Base-by-base conservation (phyloP, 2,888 invertebrate species). In the Embidobia sp. region DNA sequence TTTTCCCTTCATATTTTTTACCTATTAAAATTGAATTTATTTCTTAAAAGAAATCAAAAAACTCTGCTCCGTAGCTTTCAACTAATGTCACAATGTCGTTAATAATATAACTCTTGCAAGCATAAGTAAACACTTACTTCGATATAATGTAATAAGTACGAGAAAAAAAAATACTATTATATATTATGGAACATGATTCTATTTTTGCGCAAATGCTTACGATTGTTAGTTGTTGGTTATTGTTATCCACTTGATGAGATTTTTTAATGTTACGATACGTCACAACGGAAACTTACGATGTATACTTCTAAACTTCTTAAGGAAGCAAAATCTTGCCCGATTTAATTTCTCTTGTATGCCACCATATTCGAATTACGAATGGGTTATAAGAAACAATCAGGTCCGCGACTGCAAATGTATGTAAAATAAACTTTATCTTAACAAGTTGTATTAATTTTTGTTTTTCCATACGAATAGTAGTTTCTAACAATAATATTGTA, bases 171-270 rank as follows among this genome's bases (percentile, higher is more conserved):
- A 49, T 69, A 64, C 51, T 70, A 64, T 64, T 66, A 66, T 59
- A 59, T 70, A 77, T 72, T 46, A 61, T 61, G 49, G 31, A 72
- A 59, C 42, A 77, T 77, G 77, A 77, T 72, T 77, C 85, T 88
- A 87, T 87, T 87, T 88, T 87, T 85, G 87, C 85, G 88, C 86
- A 86, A 88, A 86, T 87, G 86, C 84, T 82, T 84, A 86, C 82
- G 87, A 83, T 87, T 87, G 88, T 88, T 88, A 87, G 87, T 87
- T 88, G 88, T 88, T 88, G 87, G 86, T 87, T 87, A 87, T 88
- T 88, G 88, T 88, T 88, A 87, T 88, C 83, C 85, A 87, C 83
- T 86, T 87, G 82, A 86, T 84, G 86, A 88, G 86, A 87, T 86
- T 86, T 85, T 88, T 87, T 85, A 85, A 87, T 87, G 87, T 88